phyloP scores from a whole-genome alignment of 2,797 vertebrate species.

The Coranthus polyacanthus region DNA sequence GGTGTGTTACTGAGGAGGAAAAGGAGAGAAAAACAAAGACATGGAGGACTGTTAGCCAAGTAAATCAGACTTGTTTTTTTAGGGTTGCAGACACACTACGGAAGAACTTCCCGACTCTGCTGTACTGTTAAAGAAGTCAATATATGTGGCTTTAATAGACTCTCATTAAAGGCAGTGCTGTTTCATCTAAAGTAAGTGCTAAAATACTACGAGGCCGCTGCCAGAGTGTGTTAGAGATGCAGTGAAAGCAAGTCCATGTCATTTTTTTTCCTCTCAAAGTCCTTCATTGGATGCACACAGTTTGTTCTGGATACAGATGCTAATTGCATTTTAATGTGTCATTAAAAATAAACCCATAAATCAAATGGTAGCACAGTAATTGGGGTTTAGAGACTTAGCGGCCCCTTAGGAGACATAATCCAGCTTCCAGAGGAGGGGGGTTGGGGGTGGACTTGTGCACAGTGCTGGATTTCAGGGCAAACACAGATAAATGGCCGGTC shows the following conservation, averaged over 20 bases:
- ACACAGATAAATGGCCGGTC: conserved; percentile 54
- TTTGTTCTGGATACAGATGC: conserved; percentile 85
- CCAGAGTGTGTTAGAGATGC: conserved; percentile 56
- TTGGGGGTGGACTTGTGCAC: conserved; percentile 20
- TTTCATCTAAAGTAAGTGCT: conserved; percentile 59
- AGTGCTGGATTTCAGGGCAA: conserved; percentile 65
- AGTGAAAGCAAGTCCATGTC: conserved; percentile 57
- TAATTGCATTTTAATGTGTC: conserved; percentile 88
- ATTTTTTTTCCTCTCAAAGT: conserved; percentile 65
- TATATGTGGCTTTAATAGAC: conserved; percentile 66
- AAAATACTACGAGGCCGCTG: conserved; percentile 47
- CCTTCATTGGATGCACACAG: conserved; percentile 78
- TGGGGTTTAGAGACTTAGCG: conserved; percentile 80
- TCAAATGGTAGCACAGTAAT: conserved; percentile 82
- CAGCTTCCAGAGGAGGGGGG: conserved; percentile 63
- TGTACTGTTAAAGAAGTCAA: conserved; percentile 53
- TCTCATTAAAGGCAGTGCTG: conserved; percentile 59
- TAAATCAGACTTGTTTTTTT: conserved; percentile 39
- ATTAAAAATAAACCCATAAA: conserved; percentile 87
- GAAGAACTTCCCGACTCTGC: conserved; percentile 17
- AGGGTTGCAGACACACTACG: conserved; percentile 10
- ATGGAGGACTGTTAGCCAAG: conserved; percentile 26
- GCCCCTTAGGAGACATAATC: conserved; percentile 79
- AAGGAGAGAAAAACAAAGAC: conserved; percentile 28
- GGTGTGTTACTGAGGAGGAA: conserved; percentile 20